Percentiles rank a stretch among this genome's conserved stretches.
These are phyloP conservation scores for Myopa testacea DNA, from an alignment of 2,888 invertebrate species.

Conservation along the genomic window DNA sequence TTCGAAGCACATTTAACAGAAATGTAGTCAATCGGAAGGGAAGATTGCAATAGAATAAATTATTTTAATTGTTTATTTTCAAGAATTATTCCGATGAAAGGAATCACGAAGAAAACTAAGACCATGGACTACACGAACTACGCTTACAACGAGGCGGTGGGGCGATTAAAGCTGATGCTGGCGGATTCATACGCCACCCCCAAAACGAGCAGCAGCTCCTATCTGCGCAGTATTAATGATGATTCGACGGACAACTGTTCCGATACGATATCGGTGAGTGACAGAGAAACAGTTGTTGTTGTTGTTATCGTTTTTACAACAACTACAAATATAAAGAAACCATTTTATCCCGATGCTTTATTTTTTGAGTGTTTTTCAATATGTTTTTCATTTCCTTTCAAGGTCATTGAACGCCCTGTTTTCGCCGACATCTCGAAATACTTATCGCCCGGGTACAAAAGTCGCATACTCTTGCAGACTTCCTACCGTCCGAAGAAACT, in stretches of 20 bases:
- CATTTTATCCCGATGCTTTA: neutral
- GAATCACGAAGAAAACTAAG: slow-evolving; percentile 64
- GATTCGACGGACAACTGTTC: slow-evolving; percentile 73
- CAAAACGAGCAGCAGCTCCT: slow-evolving; percentile 51
- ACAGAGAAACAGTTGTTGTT: neutral
- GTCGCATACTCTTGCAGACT: slow-evolving; percentile 47
- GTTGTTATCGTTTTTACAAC: too few relatives aligned
- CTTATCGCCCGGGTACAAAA: slow-evolving; percentile 64
- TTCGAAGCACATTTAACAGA: neutral
- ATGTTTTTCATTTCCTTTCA: neutral
- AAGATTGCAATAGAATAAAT: slow-evolving; percentile 17
- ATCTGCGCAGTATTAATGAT: slow-evolving; percentile 65
- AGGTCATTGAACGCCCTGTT: slow-evolving; percentile 66
- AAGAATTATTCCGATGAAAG: slow-evolving; percentile 64
- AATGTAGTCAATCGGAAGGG: neutral
- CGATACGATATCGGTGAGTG: slow-evolving; percentile 69
- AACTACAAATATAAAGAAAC: too few relatives aligned
- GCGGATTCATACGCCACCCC: slow-evolving; percentile 80
- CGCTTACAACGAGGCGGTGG: slow-evolving; percentile 87
- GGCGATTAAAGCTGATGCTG: slow-evolving; percentile 80
- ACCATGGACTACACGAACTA: slow-evolving; percentile 85
- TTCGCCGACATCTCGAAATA: slow-evolving; percentile 68
- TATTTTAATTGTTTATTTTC: neutral
- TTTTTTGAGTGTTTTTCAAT: neutral
- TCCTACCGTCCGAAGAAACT: slow-evolving; percentile 57